Conservation (phyloP, 2,113 vertebrate genomes). For the Anarhynchus alexandrinus region DNA sequence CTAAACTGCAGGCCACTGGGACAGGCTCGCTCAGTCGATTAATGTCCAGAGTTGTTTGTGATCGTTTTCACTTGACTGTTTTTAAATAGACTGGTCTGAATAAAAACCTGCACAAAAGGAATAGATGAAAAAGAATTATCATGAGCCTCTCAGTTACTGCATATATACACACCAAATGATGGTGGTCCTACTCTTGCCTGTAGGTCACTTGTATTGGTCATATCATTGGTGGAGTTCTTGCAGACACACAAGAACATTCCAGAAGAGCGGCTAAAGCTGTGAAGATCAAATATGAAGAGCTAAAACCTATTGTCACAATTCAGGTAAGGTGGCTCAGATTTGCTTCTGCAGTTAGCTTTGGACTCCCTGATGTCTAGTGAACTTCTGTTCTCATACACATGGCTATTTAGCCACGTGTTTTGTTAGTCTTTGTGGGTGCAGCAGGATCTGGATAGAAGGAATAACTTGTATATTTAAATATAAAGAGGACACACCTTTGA, state of each 20-base stretch:
- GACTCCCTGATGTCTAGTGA: not conserved
- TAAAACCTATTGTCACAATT: slow-evolving; percentile 86
- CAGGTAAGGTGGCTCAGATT: slow-evolving; percentile 76
- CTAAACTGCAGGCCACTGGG: not conserved
- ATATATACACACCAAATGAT: not conserved
- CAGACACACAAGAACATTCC: slow-evolving; percentile 88
- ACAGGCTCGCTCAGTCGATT: not conserved
- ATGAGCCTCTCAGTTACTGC: not conserved
- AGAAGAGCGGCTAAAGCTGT: slow-evolving; percentile 86
- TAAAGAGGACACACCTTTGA: not conserved
- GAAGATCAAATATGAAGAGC: slow-evolving; percentile 87
- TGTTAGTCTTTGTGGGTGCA: not conserved
- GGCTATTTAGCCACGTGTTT: fast-evolving
- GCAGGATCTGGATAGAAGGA: not conserved
- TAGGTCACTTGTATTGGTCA: slow-evolving; percentile 96
- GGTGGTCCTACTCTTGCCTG: not conserved
- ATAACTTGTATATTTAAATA: not conserved
- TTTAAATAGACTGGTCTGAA: not conserved
- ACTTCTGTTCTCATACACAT: not conserved
- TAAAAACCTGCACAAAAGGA: not conserved
- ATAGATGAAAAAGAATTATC: not conserved
- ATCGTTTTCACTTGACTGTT: not conserved
- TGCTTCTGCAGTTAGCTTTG: not conserved
- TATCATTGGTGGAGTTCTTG: slow-evolving; percentile 88
- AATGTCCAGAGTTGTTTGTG: not conserved